A percentile compares a stretch with the other conserved stretches of the same genome.
phyloP scores from a whole-genome alignment of 23 tunicate species.

The Corella eumyota region DNA sequence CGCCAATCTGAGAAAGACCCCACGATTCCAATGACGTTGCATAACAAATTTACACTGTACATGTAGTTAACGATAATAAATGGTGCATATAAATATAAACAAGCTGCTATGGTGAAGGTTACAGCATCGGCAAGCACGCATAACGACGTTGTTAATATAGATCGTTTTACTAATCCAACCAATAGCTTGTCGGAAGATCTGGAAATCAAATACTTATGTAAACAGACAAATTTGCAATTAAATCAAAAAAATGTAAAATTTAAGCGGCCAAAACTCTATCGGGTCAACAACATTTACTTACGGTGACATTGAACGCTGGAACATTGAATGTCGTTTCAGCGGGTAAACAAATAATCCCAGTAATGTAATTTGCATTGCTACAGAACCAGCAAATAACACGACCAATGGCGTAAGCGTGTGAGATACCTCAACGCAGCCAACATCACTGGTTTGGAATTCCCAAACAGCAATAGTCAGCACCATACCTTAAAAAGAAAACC shows the following conservation, averaged over 20 bases:
- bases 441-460: constrained; percentile 36
- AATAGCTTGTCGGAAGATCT: constrained; percentile 50
- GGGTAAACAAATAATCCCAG: constrained; percentile 64
- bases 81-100: constrained; percentile 14
- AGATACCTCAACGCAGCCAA: constrained; percentile 63
- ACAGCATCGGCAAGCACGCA: constrained; percentile 64
- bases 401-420: constrained; percentile 37
- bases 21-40: constrained; percentile 62
- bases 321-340: constrained; percentile 49
- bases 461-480: constrained; percentile 41
- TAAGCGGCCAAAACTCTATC: background rate
- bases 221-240: too few species aligned
- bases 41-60: constrained; percentile 61
- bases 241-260: too few species aligned
- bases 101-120: constrained; percentile 55
- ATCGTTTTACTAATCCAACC: constrained; percentile 48
- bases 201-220: constrained; percentile 3
- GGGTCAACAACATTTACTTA: background rate
- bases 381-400: constrained; percentile 45
- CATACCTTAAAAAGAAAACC: constrained; percentile 34
- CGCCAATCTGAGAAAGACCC: constrained; percentile 89
- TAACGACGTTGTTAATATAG: constrained; percentile 40
- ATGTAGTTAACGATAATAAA: constrained; percentile 43
- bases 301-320: background rate
- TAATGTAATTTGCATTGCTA: constrained; percentile 54